phyloP scores from a whole-genome alignment of 2,797 vertebrate genomes.

The Lepus oiostolus region DNA sequence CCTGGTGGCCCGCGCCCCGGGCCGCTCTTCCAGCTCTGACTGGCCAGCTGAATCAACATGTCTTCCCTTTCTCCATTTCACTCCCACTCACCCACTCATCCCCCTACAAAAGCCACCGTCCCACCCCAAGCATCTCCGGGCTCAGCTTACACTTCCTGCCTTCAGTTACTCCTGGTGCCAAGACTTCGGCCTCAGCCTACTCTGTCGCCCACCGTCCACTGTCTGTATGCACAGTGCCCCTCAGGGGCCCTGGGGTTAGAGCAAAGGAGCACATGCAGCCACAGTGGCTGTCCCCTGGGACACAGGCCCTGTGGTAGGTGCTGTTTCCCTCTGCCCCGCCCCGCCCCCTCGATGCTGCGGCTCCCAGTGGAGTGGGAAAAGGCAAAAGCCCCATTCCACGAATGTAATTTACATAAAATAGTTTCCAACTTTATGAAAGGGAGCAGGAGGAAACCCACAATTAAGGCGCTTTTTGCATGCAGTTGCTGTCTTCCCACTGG shows the following conservation, averaged over 20 bases:
- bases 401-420: conserved; percentile 69
- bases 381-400: neutral
- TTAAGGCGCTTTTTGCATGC: conserved; percentile 60
- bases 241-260: neutral
- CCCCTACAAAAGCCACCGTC: neutral
- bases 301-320: neutral
- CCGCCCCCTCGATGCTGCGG: neutral
- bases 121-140: neutral
- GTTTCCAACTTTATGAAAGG: conserved; percentile 72
- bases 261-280: neutral
- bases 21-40: neutral
- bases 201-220: neutral
- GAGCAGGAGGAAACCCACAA: conserved; percentile 63
- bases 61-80: neutral
- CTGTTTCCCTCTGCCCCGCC: neutral
- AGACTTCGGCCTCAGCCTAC: neutral
- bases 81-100: neutral
- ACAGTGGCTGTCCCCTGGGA: neutral
- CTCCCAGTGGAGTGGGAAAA: neutral
- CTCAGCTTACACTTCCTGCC: neutral
- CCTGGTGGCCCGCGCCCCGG: neutral
- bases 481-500: conserved; percentile 41
- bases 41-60: neutral
- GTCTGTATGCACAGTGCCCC: neutral
- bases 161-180: neutral